Evolutionary conservation across 2,797 vertebrate species (phyloP).

Genomic region (Petrocephalus schoutedeni): DNA sequence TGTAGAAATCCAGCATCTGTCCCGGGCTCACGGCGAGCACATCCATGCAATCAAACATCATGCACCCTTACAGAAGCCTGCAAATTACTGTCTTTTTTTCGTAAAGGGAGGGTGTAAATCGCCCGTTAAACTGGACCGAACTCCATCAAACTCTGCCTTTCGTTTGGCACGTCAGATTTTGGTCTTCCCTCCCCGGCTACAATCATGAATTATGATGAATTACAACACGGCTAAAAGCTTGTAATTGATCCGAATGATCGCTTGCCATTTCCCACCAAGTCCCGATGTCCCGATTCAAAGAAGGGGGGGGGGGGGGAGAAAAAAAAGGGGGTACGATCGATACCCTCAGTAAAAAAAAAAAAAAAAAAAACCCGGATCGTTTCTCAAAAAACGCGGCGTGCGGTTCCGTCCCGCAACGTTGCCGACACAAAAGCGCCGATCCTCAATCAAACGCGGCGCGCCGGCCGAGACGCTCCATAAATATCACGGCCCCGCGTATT

Average conservation of each 20-base stretch:
- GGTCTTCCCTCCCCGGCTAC: slow-evolving; percentile 78
- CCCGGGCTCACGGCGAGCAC: slow-evolving; percentile 93
- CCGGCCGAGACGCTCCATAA: slow-evolving; percentile 35
- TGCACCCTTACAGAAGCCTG: slow-evolving; percentile 61
- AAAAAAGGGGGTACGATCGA: slow-evolving; percentile 46
- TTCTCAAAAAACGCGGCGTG: slow-evolving; percentile 22
- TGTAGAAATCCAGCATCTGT: slow-evolving; percentile 99
- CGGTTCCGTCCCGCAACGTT: slow-evolving; percentile 29
- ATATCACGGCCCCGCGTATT: slow-evolving; percentile 40
- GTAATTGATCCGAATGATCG: slow-evolving; percentile 77
- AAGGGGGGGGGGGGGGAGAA: slow-evolving; percentile 36
- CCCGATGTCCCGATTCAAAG: slow-evolving; percentile 62
- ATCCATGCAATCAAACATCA: slow-evolving; percentile 99
- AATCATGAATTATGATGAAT: slow-evolving; percentile 83
- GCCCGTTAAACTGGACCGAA: slow-evolving; percentile 78
- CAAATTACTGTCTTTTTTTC: slow-evolving; percentile 56
- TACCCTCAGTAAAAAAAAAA: slow-evolving; percentile 33
- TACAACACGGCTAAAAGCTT: slow-evolving; percentile 69
- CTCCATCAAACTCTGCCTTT: slow-evolving; percentile 92
- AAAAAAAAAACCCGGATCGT: slow-evolving; percentile 34
- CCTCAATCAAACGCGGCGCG: slow-evolving; percentile 28
- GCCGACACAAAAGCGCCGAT: slow-evolving; percentile 27
- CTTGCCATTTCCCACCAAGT: slow-evolving; percentile 71
- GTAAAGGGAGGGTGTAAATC: slow-evolving; percentile 71
- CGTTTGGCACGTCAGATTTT: slow-evolving; percentile 75